Base-by-base conservation (phyloP, 2,113 vertebrate genomes). In the Paramormyrops kingsleyae region DNA sequence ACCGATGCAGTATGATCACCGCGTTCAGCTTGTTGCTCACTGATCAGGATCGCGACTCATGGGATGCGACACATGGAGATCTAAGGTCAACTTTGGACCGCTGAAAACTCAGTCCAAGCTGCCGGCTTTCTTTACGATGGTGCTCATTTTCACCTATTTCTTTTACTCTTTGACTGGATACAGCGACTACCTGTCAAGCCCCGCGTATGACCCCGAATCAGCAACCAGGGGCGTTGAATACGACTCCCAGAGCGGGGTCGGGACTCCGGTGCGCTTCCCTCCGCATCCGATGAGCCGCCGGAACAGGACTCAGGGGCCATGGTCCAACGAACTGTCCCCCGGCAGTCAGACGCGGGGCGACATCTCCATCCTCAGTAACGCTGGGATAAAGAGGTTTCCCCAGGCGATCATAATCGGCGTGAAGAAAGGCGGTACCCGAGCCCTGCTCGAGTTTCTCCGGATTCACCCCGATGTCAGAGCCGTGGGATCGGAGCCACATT, bases 51-150 rank as follows among this genome's bases (percentile, higher is more conserved):
- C 90, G 94, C 93, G 93, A 95, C 95, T 95, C 94, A 97, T 97
- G 97, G 97, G 97, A 97, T 96, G 96, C 97, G 95, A 97, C 94
- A 92, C 92, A 93, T 95, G 96, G 96, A 95, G 94, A 94, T 92
- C 94, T 93, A 94, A 94, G 92, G 91, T 91, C 93, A 94, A 94
- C 91, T 94, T 95, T 90, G 95, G 96, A 94, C 96, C 95, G 90
- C 94, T 95, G 93, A 96, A 94, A 94, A 94, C 93, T 94, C 96
- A 94, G 92, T 95, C 95, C 93, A 96, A 94, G 91, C 95, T 96
- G 91, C 95, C 96, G 56, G 94, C 97, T 85, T 94, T 96, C 91
- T 94, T 97, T 90, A 94, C 95, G 93, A 97, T 96, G 96, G 93
- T 98, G 90, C 83, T 97, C 49, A 92, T 98, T 62, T 95, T 96